Evolutionary conservation across 2,888 invertebrate species (phyloP), one percentile per base, ranked within the genome.

Genomic region (Diaphora mendica): DNA sequence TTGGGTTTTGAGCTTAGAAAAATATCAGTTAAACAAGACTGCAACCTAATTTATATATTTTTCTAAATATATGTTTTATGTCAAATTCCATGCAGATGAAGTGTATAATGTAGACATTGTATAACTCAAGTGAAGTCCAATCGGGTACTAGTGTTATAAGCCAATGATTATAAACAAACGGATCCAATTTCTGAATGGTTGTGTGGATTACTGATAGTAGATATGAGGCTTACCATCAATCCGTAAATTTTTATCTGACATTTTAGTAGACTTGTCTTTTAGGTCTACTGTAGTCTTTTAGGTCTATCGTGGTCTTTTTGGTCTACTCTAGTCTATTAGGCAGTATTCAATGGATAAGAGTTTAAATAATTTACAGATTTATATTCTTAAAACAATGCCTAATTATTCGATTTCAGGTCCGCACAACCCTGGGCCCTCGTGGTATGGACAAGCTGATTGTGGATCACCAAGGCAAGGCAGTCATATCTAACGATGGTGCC

Each of bases 381-480:
- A 59, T 59, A 59, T 15, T n/a, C 23, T n/a, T 35, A 33, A 51
- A 64, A 20, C 2, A 26, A 4, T 51, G 15, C 20, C 79, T 8
- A 39, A 17, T 5, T 17, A 17, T 4, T 42, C 4, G 11, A 13
- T 44, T 68, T 0, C 82, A 96, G 96, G 96, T 97, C 1, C 97
- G 99, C 75, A 99, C 99, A 1, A 99, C 99, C 0, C 96, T 99
- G 64, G 99, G 99, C 66, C 99, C 99, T 11, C 97, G 99, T 44
- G 99, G 99, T 80, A 99, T 99, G 99, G 99, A 99, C 94, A 99
- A 99, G 92, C 96, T 99, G 71, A 99, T 99, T 77, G 99, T 99
- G 0, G 98, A 99, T 89, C 96, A 96, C 78, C 96, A 96, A 82
- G 99, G 99, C 75, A 99, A 98, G 90, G 98, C 99, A 0, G 99